Base-by-base conservation (phyloP, 2,888 invertebrate genomes). In the Cantharis rufa region DNA sequence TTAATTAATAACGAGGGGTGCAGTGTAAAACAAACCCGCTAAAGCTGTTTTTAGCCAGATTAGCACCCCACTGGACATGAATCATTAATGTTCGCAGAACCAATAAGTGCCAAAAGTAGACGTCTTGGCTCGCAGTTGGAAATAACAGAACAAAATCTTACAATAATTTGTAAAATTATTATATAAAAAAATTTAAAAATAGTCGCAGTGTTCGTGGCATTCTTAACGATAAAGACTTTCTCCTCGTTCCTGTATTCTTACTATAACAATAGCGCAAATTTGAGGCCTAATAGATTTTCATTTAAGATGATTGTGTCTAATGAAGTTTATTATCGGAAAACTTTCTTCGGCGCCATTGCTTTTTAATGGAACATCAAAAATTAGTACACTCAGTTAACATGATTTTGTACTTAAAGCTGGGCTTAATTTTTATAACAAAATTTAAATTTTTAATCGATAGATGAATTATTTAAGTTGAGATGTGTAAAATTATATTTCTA, bases 321-420 rank as follows among this genome's bases (percentile, higher is more conserved):
- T 69, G 21, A 69, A 69, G 73, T 73, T 73, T 62, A 73, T 73
- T 69, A 69, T 73, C 73, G 61, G 69, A 73, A 62, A 69, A 62
- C 28, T 61, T 68, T 69, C 69, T 62, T 63, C 62, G 69, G 62
- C 69, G 69, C 69, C 64, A 66, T 48, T 48, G 48, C 48, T 48
- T 48, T 48, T 48, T 48, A 48, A 48, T 48, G 48, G 48, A 48
- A 48, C 48, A 48, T 48, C 48, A 48, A 48, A 48, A 48, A 48
- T 48, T 48, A 48, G 48, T 48, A 48, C 48, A 48, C n/a, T 48
- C n/a, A n/a, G 48, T 48, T 48, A 48, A 48, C 48, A 48, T 7
- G 48, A 48, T 48, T 48, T 48, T 48, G 48, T 48, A 48, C 48
- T 48, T 48, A 48, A 48, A 48, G 48, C n/a, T 48, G 48, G n/a